These are phyloP conservation scores for Lithodes maja DNA, from an alignment of 2,888 invertebrate genomes.

Conservation along the genomic window DNA sequence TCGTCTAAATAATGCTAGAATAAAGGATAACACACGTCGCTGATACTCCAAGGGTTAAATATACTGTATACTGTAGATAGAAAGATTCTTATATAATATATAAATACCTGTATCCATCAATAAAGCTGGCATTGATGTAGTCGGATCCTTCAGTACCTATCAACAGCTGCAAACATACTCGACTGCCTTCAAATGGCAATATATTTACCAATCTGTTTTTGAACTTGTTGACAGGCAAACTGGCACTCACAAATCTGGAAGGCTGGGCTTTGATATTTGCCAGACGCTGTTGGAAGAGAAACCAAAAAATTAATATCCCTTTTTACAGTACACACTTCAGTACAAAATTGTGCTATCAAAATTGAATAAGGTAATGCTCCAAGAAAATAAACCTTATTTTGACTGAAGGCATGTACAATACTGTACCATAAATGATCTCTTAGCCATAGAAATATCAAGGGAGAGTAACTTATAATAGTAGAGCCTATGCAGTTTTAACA, in stretches of 20 bases:
- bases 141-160: constrained; percentile 84
- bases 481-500: too few relatives aligned
- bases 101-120: constrained; percentile 89
- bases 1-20: too few relatives aligned
- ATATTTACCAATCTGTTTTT: constrained; percentile 99
- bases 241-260: constrained; percentile 95
- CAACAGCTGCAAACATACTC: constrained; percentile 94
- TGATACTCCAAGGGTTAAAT: too few relatives aligned
- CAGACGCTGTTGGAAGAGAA: constrained; percentile 81
- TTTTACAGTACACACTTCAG: too few relatives aligned
- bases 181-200: constrained; percentile 95
- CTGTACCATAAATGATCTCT: not conserved
- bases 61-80: too few relatives aligned
- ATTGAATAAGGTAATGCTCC: too few relatives aligned
- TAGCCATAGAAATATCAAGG: too few relatives aligned
- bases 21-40: too few relatives aligned
- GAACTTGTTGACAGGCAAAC: constrained; percentile 96
- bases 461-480: too few relatives aligned
- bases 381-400: not conserved
- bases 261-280: constrained; percentile 95
- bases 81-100: too few relatives aligned
- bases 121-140: constrained; percentile 98
- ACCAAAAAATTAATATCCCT: too few relatives aligned
- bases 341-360: too few relatives aligned
- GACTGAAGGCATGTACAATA: not conserved